Base-by-base conservation (phyloP, 2,113 vertebrate species). In the Melanerpes aurifrons region DNA sequence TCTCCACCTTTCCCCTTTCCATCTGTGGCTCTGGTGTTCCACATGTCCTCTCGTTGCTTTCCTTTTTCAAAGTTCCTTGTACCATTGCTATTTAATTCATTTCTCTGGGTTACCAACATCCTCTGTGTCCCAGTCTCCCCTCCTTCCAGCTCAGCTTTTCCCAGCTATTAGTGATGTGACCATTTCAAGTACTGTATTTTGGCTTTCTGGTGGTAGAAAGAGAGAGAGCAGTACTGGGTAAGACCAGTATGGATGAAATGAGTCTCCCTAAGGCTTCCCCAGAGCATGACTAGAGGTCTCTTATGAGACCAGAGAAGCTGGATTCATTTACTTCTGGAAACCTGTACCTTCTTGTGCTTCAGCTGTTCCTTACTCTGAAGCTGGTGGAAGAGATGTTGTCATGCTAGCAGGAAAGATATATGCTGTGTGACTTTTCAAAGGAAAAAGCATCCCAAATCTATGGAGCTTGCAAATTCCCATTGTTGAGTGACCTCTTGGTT, bases 161-260 rank as follows among this genome's bases (percentile, higher is more conserved):
- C 70, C 70, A 53, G 35, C 63, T 83, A 62, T 28, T 72, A 72
- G 59, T 67, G 77, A 14, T 2, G 18, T 89, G 56, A 47, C 26
- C 85, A 69, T 91, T 91, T 63, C 16, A 35, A 50, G 70, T 58
- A 74, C n/a, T 56, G 57, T 63, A 32, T 50, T 87, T 88, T 93
- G 74, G 87, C 93, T 95, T 95, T 95, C 94, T 96, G 89, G 73
- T 91, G 94, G 91, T 68, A 77, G 48, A 43, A 89, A 69, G 57
- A 80, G 35, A 47, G 89, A 72, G 53, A 81, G 32, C 47, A 76
- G 29, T 18, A 63, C 21, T 48, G 20, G 14, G 13, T 72, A 64
- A 62, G 68, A 73, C 0, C 2, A 67, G 32, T 32, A 35, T n/a
- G 58, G 25, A 9, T 86, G 59, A 85, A 59, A 62, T 35, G 37